Percentiles rank a stretch among this genome's conserved stretches.
These are phyloP conservation scores for Nomada ruficornis DNA, from an alignment of 2,888 invertebrate species.

Conservation along the genomic window DNA sequence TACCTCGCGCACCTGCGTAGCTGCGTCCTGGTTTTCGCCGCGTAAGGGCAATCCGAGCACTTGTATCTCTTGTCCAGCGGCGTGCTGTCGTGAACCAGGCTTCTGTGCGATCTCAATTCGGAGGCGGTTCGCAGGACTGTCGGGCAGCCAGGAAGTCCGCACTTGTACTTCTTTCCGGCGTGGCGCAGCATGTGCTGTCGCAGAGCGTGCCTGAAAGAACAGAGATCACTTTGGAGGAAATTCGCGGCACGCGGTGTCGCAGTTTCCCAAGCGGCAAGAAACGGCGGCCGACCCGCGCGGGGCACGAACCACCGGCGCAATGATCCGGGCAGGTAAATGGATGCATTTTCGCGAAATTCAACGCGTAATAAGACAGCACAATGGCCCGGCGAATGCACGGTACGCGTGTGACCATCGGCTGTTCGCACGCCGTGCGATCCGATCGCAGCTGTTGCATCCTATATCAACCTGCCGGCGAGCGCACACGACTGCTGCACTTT, in stretches of 20 bases:
- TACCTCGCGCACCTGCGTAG: constrained; percentile 84
- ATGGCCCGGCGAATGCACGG: constrained; percentile 64
- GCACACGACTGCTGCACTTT: constrained; percentile 58
- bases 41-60: constrained; percentile 86
- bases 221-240: not conserved
- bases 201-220: constrained; percentile 85
- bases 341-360: constrained; percentile 63
- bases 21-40: constrained; percentile 82
- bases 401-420: constrained; percentile 68
- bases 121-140: constrained; percentile 86
- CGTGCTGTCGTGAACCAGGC: constrained; percentile 85
- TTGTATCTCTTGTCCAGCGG: constrained; percentile 86
- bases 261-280: not conserved
- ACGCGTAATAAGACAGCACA: constrained; percentile 70
- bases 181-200: constrained; percentile 87
- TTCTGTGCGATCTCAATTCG: constrained; percentile 86
- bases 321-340: constrained; percentile 59
- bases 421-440: constrained; percentile 71
- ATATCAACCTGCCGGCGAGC: constrained; percentile 65
- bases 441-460: constrained; percentile 73
- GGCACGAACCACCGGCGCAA: constrained; percentile 34
- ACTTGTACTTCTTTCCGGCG: constrained; percentile 86
- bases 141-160: constrained; percentile 86
- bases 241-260: not conserved
- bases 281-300: constrained; percentile 14